phyloP scores from a whole-genome alignment of 2,888 invertebrate species.

The Euplagia quadripunctaria region DNA sequence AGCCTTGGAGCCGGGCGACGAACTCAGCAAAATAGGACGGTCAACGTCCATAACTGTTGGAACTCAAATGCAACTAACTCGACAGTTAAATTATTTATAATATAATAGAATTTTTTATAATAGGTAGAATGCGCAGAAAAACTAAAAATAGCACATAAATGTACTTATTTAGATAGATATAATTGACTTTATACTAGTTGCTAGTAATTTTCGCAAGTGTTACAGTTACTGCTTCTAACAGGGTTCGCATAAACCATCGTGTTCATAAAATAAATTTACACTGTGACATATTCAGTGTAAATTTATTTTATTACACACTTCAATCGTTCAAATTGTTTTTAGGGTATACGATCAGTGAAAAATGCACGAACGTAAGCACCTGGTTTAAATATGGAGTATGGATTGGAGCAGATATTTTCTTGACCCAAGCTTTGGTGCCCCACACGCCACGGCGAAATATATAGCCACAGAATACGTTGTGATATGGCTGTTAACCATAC shows the following conservation, averaged over 20 bases:
- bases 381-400: neutral
- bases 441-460: neutral
- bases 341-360: neutral
- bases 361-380: neutral
- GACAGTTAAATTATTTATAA: slow-evolving; percentile 21
- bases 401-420: neutral
- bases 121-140: neutral
- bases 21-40: slow-evolving; percentile 61
- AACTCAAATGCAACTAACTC: slow-evolving; percentile 54
- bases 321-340: neutral
- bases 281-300: neutral
- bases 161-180: slow-evolving; percentile 10
- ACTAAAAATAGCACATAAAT: neutral
- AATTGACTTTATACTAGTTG: slow-evolving; percentile 26
- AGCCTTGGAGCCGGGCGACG: slow-evolving; percentile 63
- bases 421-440: neutral
- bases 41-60: slow-evolving; percentile 45
- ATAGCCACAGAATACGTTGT: neutral
- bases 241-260: neutral
- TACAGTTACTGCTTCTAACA: neutral
- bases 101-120: too few relatives aligned
- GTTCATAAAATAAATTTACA: neutral
- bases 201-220: neutral
- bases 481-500: neutral
- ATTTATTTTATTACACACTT: too few relatives aligned